A percentile compares a stretch with the other conserved stretches of the same genome.
Evolutionary conservation across 2,888 invertebrate genomes (phyloP).

Genomic region (Tenthredo mesomela): DNA sequence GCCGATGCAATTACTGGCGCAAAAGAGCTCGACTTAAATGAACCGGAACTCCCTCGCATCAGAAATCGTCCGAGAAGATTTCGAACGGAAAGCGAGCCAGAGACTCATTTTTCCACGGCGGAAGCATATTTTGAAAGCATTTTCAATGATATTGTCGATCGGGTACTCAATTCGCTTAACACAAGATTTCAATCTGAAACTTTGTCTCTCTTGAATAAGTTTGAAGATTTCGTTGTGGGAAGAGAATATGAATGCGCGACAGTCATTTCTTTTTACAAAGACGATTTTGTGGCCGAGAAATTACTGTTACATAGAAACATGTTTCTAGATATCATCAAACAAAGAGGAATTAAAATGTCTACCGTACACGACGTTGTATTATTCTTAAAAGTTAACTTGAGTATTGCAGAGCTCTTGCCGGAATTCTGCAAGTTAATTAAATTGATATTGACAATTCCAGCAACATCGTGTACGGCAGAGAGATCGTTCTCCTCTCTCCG

Average conservation of each 20-base stretch:
- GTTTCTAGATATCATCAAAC: conserved; percentile 2
- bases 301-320: conserved; percentile 25
- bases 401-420: background rate
- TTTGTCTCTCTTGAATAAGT: conserved; percentile 11
- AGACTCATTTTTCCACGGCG: conserved; percentile 16
- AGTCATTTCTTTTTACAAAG: conserved; percentile 8
- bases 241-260: conserved; percentile 18
- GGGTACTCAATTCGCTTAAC: conserved; percentile 4
- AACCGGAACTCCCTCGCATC: conserved; percentile 13
- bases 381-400: background rate
- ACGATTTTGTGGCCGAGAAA: conserved; percentile 15
- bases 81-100: conserved; percentile 26
- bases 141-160: conserved; percentile 22
- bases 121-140: conserved; percentile 1
- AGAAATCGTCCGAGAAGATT: conserved; percentile 20
- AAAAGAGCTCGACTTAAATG: conserved; percentile 4
- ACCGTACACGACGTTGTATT: too few relatives aligned
- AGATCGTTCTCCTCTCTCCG: conserved; percentile 54
- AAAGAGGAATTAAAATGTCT: background rate
- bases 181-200: conserved; percentile 20
- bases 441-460: conserved; percentile 49
- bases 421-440: conserved; percentile 37
- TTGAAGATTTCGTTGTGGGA: conserved; percentile 1
- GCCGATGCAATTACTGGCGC: conserved; percentile 29
- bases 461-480: conserved; percentile 55